phyloP scores from a whole-genome alignment of 2,797 vertebrate genomes.

The Poecile montanus region DNA sequence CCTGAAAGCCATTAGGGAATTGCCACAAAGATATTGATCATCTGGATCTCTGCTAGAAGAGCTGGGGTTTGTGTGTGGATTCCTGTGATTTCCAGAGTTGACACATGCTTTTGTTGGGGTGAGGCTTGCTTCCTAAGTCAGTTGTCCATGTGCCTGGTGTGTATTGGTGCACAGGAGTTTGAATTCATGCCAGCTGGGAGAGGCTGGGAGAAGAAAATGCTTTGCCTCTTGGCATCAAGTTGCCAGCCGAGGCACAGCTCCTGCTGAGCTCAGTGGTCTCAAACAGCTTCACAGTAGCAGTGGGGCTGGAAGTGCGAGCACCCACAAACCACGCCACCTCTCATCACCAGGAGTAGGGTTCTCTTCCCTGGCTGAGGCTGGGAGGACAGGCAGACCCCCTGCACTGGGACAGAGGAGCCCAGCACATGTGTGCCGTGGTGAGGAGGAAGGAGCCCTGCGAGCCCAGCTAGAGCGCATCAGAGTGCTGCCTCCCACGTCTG shows the following conservation, averaged over 20 bases:
- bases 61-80: fast-evolving
- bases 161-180: background rate
- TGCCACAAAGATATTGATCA: background rate
- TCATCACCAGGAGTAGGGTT: background rate
- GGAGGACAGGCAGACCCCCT: background rate
- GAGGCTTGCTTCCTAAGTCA: background rate
- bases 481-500: background rate
- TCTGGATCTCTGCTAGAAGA: background rate
- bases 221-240: background rate
- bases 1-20: background rate
- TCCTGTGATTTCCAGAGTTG: background rate
- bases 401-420: background rate
- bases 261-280: background rate
- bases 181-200: background rate
- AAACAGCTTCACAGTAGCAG: background rate
- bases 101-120: background rate
- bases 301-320: background rate
- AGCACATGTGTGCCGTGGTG: background rate
- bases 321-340: background rate
- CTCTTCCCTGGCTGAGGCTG: background rate
- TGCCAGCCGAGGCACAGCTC: background rate
- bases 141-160: background rate
- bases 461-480: background rate
- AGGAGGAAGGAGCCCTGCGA: background rate
- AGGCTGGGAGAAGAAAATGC: background rate